Conservation (phyloP, 2,888 invertebrate genomes). For the Latrodectus hesperus region DNA sequence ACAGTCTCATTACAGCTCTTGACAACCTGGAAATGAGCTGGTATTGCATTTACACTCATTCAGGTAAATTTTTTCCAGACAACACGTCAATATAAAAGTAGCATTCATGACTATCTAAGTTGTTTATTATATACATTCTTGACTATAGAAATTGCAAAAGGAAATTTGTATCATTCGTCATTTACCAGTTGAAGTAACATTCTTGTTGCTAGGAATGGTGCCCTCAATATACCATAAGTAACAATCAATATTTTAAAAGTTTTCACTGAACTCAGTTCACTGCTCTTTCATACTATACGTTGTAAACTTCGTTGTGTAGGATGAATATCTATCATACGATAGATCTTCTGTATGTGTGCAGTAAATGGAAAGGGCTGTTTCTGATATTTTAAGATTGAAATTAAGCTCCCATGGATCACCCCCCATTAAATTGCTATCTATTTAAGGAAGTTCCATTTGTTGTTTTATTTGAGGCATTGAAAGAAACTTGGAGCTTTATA, state of each 20-base stretch:
- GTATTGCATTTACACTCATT: background rate
- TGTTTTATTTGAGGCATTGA: no score
- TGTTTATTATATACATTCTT: no score
- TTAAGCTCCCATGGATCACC: background rate
- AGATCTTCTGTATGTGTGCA: conserved; percentile 11
- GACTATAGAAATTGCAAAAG: background rate
- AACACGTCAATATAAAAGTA: conserved; percentile 17
- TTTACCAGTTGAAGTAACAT: background rate
- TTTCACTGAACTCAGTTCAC: background rate
- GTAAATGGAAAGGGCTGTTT: conserved; percentile 9
- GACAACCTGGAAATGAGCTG: background rate
- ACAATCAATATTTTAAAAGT: background rate
- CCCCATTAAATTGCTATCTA: background rate
- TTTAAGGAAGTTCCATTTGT: conserved; percentile 4
- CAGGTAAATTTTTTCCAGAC: background rate
- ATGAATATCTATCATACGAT: background rate
- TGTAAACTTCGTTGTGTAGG: background rate
- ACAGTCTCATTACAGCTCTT: background rate
- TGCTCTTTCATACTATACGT: background rate
- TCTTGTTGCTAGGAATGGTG: conserved; percentile 21
- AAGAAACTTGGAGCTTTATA: no score
- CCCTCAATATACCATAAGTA: conserved; percentile 7
- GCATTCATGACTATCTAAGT: no score
- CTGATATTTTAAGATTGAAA: background rate
- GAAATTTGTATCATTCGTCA: background rate